phyloP scores from a whole-genome alignment of 1,140 invertebrate genomes.

The Eumeta japonica region DNA sequence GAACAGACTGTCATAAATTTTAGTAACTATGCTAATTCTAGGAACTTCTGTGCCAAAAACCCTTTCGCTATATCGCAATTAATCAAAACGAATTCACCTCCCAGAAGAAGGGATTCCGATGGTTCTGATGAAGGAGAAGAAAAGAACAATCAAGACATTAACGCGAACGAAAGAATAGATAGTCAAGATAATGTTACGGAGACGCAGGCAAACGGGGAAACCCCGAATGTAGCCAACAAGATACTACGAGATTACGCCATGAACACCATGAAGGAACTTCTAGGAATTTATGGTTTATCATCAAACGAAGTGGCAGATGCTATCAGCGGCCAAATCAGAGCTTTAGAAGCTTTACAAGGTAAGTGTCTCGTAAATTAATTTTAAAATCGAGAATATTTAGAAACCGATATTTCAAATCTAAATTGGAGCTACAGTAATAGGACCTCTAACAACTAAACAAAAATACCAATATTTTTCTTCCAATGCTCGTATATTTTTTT shows the following conservation, averaged over 20 bases:
- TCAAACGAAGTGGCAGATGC: conserved; percentile 63
- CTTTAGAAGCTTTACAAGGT: conserved; percentile 55
- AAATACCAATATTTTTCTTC: too few relatives aligned
- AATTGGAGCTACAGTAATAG: too few relatives aligned
- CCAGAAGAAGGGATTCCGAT: conserved; percentile 54
- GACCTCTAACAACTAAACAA: too few relatives aligned
- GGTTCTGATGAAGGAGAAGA: conserved; percentile 39
- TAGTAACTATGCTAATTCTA: conserved; percentile 49
- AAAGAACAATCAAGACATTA: conserved; percentile 39
- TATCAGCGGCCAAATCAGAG: conserved; percentile 58
- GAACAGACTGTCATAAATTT: conserved; percentile 45
- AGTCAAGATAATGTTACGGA: conserved; percentile 32
- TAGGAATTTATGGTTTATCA: conserved; percentile 70
- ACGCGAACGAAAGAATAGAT: conserved; percentile 42
- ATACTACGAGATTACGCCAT: conserved; percentile 70
- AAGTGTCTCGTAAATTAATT: conserved; percentile 9
- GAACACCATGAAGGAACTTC: conserved; percentile 72
- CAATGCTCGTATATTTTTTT: too few relatives aligned
- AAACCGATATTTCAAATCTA: too few relatives aligned
- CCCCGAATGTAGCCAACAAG: conserved; percentile 42
- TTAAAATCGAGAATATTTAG: too few relatives aligned
- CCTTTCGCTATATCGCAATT: conserved; percentile 57
- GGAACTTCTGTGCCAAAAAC: conserved; percentile 58
- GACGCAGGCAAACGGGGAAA: conserved; percentile 44
- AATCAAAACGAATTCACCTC: conserved; percentile 56